Base-by-base conservation (phyloP, 2,113 vertebrate species). In the Scytalopus superciliaris region DNA sequence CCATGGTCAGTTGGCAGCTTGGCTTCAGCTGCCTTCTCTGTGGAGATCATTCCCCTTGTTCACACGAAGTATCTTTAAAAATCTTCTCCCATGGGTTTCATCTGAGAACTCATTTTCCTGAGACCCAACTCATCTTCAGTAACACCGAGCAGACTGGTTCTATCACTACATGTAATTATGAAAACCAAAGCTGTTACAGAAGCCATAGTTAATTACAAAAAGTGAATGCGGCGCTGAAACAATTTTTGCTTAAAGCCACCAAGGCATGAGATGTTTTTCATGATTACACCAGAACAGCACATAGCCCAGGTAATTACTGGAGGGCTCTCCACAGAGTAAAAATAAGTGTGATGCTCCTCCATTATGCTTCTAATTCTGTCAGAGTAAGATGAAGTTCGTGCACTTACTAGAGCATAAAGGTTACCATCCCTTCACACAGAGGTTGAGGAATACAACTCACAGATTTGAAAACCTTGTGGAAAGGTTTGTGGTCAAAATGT, bases 401-500 rank as follows among this genome's bases (percentile, higher is more conserved):
- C 18, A 84, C 31, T 39, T 75, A 57, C 33, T 62, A 60, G 31
- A 96, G 64, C 66, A 92, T 17, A 37, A 85, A 86, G 52, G 93
- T 63, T 85, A 90, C 44, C n/a, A 72, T 37, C 47, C 45, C 22
- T 79, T 68, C 60, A 73, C 42, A 94, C 7, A n/a, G 27, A 95
- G 75, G 70, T 15, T 47, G 47, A 77, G 60, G 45, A 95, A 91
- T 66, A 84, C 47, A 90, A 75, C 91, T 93, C 90, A 80, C 42
- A 87, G 73, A 82, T 94, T 79, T 70, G 56, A 84, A 93, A 89
- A 75, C 16, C 7, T 37, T 68, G 47, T 77, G 42, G 67, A 96
- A 93, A 86, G 69, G 52, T 44, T n/a, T 69, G n/a, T 88, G 93
- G 93, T 84, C 95, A 96, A 95, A 96, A 90, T 14, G 50, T 62